Conservation (phyloP, 1,140 invertebrate species). For the Drosophila jambulina region DNA sequence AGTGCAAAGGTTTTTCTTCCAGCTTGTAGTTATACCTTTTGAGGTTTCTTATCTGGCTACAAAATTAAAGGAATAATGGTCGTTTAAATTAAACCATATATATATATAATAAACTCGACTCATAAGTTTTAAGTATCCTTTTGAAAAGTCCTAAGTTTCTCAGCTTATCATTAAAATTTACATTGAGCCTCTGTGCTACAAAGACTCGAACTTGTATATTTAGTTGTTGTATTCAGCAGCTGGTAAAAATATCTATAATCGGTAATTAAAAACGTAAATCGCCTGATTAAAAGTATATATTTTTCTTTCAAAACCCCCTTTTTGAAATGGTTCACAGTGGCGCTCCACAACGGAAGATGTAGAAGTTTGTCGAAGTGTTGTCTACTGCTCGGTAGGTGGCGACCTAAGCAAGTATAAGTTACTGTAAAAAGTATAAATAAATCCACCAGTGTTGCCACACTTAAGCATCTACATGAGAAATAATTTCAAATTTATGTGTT, state of each 20-base stretch:
- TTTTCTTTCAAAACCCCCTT: too few relatives aligned
- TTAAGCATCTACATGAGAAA: too few relatives aligned
- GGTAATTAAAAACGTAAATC: neutral
- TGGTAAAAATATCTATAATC: too few relatives aligned
- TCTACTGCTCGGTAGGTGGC: neutral
- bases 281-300: neutral
- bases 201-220: neutral
- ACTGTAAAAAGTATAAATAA: neutral
- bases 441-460: neutral
- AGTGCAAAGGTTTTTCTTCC: neutral
- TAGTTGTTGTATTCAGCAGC: too few relatives aligned
- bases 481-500: too few relatives aligned
- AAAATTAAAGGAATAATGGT: too few relatives aligned
- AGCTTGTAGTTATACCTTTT: neutral
- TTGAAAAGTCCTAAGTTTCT: neutral
- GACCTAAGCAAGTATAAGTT: neutral
- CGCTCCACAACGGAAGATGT: neutral
- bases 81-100: too few relatives aligned
- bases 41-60: too few relatives aligned
- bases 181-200: too few relatives aligned
- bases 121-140: too few relatives aligned
- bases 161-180: too few relatives aligned
- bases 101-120: too few relatives aligned
- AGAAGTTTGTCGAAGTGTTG: neutral
- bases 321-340: neutral